Evolutionary conservation across 2,888 invertebrate genomes (phyloP).

Genomic region (Acleris literana): DNA sequence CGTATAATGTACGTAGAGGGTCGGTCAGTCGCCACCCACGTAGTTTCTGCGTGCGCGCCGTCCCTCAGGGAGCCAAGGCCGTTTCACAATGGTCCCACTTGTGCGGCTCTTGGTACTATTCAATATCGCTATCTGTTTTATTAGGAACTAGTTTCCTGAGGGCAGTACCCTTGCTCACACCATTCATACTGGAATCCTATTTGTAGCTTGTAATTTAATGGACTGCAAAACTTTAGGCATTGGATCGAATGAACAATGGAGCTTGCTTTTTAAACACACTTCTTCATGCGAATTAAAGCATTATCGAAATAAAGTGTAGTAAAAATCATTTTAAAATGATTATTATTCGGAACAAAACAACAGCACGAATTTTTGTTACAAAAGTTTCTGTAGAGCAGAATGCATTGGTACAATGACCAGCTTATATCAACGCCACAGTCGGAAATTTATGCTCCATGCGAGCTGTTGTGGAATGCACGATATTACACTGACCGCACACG

Average conservation of each 20-base stretch:
- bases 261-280: background rate
- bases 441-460: conserved; percentile 54
- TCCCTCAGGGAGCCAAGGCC: conserved; percentile 70
- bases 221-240: conserved; percentile 12
- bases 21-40: conserved; percentile 59
- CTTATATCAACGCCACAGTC: conserved; percentile 45
- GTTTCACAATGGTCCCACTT: conserved; percentile 69
- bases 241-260: conserved; percentile 1
- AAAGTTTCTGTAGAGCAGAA: background rate
- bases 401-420: conserved; percentile 20
- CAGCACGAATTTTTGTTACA: background rate
- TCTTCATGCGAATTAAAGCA: background rate
- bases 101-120: conserved; percentile 74
- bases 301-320: background rate
- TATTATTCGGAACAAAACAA: background rate
- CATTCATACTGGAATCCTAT: conserved; percentile 62
- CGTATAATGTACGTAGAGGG: conserved; percentile 14
- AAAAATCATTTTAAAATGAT: background rate
- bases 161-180: conserved; percentile 57
- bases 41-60: conserved; percentile 52
- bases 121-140: conserved; percentile 76
- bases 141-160: conserved; percentile 77
- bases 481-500: conserved; percentile 41
- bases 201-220: conserved; percentile 44
- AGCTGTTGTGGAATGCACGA: conserved; percentile 49